phyloP scores from a whole-genome alignment of 2,113 vertebrate species.

The Pholis gunnellus region DNA sequence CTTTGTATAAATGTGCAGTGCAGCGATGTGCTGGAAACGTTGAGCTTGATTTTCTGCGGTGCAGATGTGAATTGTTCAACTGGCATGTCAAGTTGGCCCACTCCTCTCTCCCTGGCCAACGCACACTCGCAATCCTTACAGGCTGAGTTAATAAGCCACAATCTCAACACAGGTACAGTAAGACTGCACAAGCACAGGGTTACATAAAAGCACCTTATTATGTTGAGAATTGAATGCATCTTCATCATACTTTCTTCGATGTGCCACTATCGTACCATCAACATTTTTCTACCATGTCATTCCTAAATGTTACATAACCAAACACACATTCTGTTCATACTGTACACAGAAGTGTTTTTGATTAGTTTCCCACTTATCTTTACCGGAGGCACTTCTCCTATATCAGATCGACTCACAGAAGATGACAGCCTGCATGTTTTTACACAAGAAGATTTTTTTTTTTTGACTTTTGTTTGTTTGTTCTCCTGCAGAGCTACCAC shows the following conservation, averaged over 20 bases:
- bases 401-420: neutral
- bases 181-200: neutral
- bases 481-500: constrained; percentile 84
- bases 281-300: neutral
- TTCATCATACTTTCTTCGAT: neutral
- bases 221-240: neutral
- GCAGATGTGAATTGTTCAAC: constrained; percentile 90
- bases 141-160: constrained; percentile 91
- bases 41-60: constrained; percentile 94
- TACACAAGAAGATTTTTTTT: neutral
- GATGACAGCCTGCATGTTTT: neutral
- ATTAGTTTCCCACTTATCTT: neutral
- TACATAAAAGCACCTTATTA: neutral
- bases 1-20: constrained; percentile 92
- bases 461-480: neutral
- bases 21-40: constrained; percentile 92
- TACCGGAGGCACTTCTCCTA: neutral
- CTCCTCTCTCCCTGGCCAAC: constrained; percentile 85
- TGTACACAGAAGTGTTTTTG: neutral
- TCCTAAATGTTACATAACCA: constrained; percentile 4
- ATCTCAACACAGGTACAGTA: constrained; percentile 88
- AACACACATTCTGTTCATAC: neutral
- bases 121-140: constrained; percentile 89
- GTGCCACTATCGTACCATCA: neutral
- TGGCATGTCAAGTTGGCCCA: constrained; percentile 82